A percentile compares a stretch with the other conserved stretches of the same genome.
Conservation (phyloP, 2,113 vertebrate genomes). For the Percina caprodes region DNA sequence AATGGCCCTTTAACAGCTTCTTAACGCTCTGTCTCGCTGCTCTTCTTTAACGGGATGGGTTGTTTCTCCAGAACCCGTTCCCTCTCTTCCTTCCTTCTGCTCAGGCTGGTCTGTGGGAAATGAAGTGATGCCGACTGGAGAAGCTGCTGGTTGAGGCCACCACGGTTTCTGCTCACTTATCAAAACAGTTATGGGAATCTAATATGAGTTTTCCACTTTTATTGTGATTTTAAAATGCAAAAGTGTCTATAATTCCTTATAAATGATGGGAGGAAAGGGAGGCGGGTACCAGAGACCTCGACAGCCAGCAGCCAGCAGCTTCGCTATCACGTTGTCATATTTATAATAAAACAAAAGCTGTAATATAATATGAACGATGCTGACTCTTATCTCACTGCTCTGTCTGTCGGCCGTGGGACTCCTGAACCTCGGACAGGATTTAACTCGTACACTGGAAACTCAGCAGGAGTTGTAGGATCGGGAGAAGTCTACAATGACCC, state of each 20-base stretch:
- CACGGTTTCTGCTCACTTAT: background rate
- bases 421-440: constrained; percentile 86
- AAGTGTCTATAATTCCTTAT: background rate
- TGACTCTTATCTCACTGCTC: constrained; percentile 55
- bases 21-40: constrained; percentile 44
- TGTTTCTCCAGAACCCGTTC: constrained; percentile 32
- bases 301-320: constrained; percentile 71
- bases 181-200: background rate
- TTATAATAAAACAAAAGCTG: too few relatives aligned
- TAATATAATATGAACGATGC: background rate
- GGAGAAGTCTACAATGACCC: constrained; percentile 90
- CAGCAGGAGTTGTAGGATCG: constrained; percentile 86
- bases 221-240: background rate
- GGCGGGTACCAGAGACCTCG: background rate
- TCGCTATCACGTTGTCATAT: constrained; percentile 10
- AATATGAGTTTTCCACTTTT: too few relatives aligned
- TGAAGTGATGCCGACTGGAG: constrained; percentile 15
- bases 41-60: constrained; percentile 27
- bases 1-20: constrained; percentile 58
- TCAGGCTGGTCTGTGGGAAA: constrained; percentile 75
- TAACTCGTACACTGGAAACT: constrained; percentile 91
- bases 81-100: constrained; percentile 50
- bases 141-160: constrained; percentile 73
- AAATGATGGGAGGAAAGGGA: background rate
- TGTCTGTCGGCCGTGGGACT: constrained; percentile 44